Conservation (phyloP, 35 echinoderm and acorn worm genomes). For the Heliocidaris erythrogramma region DNA sequence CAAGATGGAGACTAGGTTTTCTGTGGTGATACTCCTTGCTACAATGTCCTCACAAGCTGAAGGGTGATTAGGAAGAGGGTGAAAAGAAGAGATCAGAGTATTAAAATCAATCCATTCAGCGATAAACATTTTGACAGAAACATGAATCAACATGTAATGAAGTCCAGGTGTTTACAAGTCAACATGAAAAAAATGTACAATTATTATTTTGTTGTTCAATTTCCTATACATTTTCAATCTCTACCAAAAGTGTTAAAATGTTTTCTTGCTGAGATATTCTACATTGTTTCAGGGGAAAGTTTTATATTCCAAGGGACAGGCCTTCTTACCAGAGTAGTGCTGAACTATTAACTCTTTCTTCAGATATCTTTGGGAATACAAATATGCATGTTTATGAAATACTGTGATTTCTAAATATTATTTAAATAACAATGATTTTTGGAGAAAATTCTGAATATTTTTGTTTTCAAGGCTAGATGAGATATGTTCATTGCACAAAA, state of each 20-base stretch:
- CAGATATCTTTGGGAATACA: neutral
- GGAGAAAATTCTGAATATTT: neutral
- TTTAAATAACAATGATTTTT: neutral
- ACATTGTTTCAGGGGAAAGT: no score
- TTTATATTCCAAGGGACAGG: neutral
- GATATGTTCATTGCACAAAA: neutral
- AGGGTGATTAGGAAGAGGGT: neutral
- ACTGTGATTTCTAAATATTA: neutral
- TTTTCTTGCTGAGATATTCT: no score
- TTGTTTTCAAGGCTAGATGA: neutral
- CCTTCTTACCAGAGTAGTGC: neutral
- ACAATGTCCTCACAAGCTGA: constrained; percentile 94
- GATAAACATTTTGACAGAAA: neutral
- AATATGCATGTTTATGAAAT: neutral
- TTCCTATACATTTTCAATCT: no score
- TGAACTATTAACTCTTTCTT: no score
- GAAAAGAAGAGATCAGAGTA: neutral
- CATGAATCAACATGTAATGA: neutral
- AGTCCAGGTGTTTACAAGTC: no score
- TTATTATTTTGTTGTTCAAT: no score
- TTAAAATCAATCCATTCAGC: neutral
- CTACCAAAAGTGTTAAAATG: no score
- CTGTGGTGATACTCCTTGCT: constrained; percentile 69
- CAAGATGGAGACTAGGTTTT: constrained; percentile 88
- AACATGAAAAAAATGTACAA: no score